Evolutionary conservation across 1,140 invertebrate genomes (phyloP), one percentile per base, ranked within the genome.

Genomic region (Aphaenogaster floridana): DNA sequence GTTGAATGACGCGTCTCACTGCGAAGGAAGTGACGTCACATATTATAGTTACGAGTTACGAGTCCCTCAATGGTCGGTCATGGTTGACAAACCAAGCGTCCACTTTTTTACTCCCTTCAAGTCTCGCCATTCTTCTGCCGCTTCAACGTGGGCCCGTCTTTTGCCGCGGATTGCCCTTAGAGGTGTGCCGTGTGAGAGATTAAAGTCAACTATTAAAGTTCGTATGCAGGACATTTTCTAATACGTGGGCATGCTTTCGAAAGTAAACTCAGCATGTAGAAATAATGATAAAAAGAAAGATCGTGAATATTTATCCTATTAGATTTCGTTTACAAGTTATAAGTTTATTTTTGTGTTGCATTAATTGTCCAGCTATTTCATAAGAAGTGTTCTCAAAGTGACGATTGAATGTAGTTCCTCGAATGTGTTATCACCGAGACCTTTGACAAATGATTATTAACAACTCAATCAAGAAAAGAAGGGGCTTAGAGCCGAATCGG

Each of bases 31-130:
- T 94, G 94, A 94, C 93, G 93, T 94, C 94, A 93, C 80, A 28
- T 94, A 93, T 92, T 89, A 93, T 91, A 88, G 91, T 93, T 92
- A 91, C 93, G 86, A 89, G 91, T 92, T 92, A 91, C 93, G 86
- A 89, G 91, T 92, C 90, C 21, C 66, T 89, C 89, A 86, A 90
- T 80, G 86, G 89, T 90, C 89, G 89, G 92, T 94, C 92, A 92
- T 94, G 94, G 92, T 94, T 95, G 94, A 93, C 92, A 94, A 92
- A 91, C 93, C 94, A 94, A 93, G 94, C 94, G 94, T 93, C 92
- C 76, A 92, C 91, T 88, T 86, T 86, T 72, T 88, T 91, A 86
- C 87, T 78, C 78, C 89, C 88, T 89, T 87, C 86, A 86, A 92
- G 93, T 89, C 88, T 92, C 92, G 64, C 76, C 86, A 87, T 86